Evolutionary conservation across 2,888 invertebrate species (phyloP), one percentile per base, ranked within the genome.

Genomic region (Molanna angustata): DNA sequence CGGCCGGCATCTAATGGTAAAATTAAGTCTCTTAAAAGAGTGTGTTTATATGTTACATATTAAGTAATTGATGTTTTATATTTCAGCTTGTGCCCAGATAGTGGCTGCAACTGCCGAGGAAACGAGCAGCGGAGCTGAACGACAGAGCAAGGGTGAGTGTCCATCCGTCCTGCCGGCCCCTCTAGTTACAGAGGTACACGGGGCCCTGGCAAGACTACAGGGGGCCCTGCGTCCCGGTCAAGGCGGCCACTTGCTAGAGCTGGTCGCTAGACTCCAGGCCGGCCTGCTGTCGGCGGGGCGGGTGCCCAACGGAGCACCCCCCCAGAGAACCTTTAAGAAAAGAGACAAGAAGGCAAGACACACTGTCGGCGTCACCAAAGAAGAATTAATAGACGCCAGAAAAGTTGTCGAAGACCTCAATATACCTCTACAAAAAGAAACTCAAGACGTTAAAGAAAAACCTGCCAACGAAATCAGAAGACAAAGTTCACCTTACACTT

Each of bases 331-430:
- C 58, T 69, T 68, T 2, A 80, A 82, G 56, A 70, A 79, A 7
- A 79, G 83, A 50, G 78, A 80, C 58, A 80, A 86, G 21, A 81
- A 83, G 56, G 80, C 80, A 41, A 73, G 92, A 1, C 90, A 92
- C 68, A 92, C 92, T 0, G 88, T 92, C 17, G 90, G 89, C 41
- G 91, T 92, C 14, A 89, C 88, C 32, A 80, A 82, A 39, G 90
- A 89, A 66, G 92, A 92, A 64, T 70, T 92, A 19, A 88, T 85
- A 2, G 83, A 86, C 62, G 92, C 92, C 0, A 77, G 91, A 40
- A 81, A 84, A 52, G 80, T 88, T 64, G 82, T 90, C 60, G 86
- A 89, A 67, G 82, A 84, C 62, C 79, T 79, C 66, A 68, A 76
- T 3, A 65, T 78, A 41, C 68, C 72, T 51, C 74, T 73, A 32